Conservation (phyloP, 2,797 vertebrate species). For the Hippopotamyrus pictus region DNA sequence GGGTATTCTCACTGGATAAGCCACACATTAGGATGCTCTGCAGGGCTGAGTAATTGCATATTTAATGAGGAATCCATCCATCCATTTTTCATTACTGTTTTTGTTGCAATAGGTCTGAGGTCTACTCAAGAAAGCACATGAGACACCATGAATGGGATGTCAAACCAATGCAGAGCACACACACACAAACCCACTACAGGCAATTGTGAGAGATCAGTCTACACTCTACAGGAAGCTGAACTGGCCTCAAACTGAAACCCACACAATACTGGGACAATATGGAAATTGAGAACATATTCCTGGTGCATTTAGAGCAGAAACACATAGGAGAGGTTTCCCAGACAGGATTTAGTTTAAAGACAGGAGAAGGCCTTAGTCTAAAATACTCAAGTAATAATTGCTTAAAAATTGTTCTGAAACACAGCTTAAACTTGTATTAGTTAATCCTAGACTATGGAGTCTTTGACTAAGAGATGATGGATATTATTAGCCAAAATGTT, state of each 20-base stretch:
- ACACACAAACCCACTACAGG: not conserved
- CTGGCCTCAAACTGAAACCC: not conserved
- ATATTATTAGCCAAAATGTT: no score
- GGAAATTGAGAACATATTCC: not conserved
- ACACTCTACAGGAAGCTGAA: not conserved
- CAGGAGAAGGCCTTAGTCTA: not conserved
- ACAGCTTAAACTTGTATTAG: not conserved
- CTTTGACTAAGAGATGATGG: not conserved
- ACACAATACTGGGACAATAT: not conserved
- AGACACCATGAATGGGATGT: not conserved
- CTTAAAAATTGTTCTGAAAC: not conserved
- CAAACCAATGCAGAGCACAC: not conserved
- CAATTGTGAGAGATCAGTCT: not conserved
- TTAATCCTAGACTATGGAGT: not conserved
- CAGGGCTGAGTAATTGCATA: not conserved
- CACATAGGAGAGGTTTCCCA: not conserved
- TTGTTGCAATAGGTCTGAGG: not conserved
- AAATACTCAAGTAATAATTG: not conserved
- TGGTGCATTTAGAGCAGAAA: not conserved
- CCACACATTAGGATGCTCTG: not conserved
- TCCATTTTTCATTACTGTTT: not conserved
- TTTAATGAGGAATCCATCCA: not conserved
- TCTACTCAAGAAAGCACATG: not conserved
- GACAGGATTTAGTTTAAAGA: not conserved
- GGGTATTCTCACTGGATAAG: not conserved